Conservation (phyloP, 2,888 invertebrate genomes). For the Plutella xylostella region DNA sequence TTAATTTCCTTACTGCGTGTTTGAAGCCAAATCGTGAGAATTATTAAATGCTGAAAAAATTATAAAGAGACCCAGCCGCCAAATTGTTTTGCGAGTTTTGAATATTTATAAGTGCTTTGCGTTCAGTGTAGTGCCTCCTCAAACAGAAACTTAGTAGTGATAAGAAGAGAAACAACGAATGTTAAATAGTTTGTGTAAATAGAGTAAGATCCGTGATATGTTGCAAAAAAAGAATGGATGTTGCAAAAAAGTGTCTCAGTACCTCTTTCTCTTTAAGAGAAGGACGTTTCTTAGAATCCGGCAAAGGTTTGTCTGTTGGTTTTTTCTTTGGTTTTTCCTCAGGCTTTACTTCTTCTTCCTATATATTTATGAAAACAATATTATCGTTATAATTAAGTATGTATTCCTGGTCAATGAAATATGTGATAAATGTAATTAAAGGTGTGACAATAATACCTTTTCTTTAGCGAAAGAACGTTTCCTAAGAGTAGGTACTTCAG, state of each 20-base stretch:
- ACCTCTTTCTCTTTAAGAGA: slow-evolving; percentile 63
- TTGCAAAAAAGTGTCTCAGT: slow-evolving; percentile 12
- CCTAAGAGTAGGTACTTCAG: slow-evolving; percentile 49
- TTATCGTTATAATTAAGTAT: slow-evolving; percentile 3
- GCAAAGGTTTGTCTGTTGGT: slow-evolving; percentile 47
- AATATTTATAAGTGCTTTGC: slow-evolving; percentile 13
- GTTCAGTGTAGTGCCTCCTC: background rate
- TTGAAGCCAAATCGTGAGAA: slow-evolving; percentile 1
- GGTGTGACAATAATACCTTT: slow-evolving; percentile 35
- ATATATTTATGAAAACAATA: slow-evolving; percentile 19
- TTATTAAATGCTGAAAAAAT: slow-evolving; percentile 12
- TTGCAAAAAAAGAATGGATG: slow-evolving; percentile 8
- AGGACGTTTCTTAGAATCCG: slow-evolving; percentile 50
- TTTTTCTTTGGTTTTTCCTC: slow-evolving; percentile 60
- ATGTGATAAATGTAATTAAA: slow-evolving; percentile 1
- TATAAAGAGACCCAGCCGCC: slow-evolving; percentile 7
- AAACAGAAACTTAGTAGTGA: slow-evolving; percentile 14
- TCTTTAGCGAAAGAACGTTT: slow-evolving; percentile 55
- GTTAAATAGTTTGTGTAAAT: slow-evolving; percentile 1
- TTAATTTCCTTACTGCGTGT: too few relatives aligned
- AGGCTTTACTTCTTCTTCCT: slow-evolving; percentile 57
- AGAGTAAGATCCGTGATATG: background rate
- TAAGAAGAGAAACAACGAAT: background rate
- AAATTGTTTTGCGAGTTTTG: background rate
- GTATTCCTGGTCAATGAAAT: slow-evolving; percentile 6